Base-by-base conservation (phyloP, 2,797 vertebrate genomes). In the Glyptemys insculpta region DNA sequence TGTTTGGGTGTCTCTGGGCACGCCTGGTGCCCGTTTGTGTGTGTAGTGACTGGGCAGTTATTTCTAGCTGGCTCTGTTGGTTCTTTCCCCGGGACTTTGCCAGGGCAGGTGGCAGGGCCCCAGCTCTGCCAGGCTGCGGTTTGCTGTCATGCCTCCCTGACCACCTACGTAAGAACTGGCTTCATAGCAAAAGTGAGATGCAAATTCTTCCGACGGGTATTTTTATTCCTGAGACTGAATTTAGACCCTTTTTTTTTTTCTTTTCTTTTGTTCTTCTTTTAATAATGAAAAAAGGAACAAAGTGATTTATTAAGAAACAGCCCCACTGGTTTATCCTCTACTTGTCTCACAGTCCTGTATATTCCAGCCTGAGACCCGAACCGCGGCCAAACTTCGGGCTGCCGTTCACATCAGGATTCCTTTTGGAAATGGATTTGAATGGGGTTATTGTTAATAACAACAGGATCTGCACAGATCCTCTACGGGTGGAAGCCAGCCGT, bases 281-380 rank as follows among this genome's bases (percentile, higher is more conserved):
- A 94, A 97, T 94, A 93, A 94, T 95, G 97, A 97, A 96, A 97
- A 95, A 92, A 96, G 96, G 93, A 97, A 97, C 92, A 54, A 9
- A 68, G 79, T 16, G 47, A 5, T 78, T 82, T 85, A 82, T 47
- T 83, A 4, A 97, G 93, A 95, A 96, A 96, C 95, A 79, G 76
- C 92, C 95, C 89, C 52, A 62, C 23, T 2, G 86, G 74, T 91
- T 92, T 87, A 92, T 96, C 76, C 72, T 62, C 3, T 0, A 12
- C 56, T 54, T 19, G 1, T 23, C 92, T 81, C 89, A 27, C 15
- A 6, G 37, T 18, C 11, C 54, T 81, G 31, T 79, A 19, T 79
- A 94, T 89, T 91, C 93, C 95, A 90, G 31, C 3, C 1, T 68
- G 83, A 74, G 85, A 80, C 79, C 21, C 1, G 14, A 87, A 89